phyloP scores from a whole-genome alignment of 2,888 invertebrate species.

The Acheta domesticus region DNA sequence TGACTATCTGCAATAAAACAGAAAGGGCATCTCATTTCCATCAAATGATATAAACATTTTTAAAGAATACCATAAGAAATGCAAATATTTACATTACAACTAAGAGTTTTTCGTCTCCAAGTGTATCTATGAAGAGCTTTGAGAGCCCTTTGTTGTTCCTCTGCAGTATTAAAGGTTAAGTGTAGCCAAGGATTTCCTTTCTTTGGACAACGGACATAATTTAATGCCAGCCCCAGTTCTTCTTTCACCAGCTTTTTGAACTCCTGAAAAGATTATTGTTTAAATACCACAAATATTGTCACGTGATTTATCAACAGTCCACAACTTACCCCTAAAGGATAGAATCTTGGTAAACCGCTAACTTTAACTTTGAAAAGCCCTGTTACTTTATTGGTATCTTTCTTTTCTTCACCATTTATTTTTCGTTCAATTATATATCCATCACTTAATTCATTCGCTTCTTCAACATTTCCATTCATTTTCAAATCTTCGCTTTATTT shows the following conservation, averaged over 20 bases:
- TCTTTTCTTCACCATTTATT: slow-evolving; percentile 24
- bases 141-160: slow-evolving; percentile 49
- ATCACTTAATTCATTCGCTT: slow-evolving; percentile 22
- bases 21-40: neutral
- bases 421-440: slow-evolving; percentile 3
- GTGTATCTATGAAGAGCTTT: slow-evolving; percentile 42
- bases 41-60: neutral
- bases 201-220: slow-evolving; percentile 48
- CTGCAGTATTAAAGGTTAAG: slow-evolving; percentile 45
- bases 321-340: slow-evolving; percentile 45
- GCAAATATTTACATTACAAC: slow-evolving; percentile 42
- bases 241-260: slow-evolving; percentile 49
- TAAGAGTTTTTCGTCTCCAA: slow-evolving; percentile 43
- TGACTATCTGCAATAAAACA: slow-evolving; percentile 37
- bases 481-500: neutral
- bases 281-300: neutral
- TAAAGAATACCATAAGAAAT: neutral
- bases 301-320: neutral
- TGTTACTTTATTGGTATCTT: slow-evolving; percentile 29
- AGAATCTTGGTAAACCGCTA: slow-evolving; percentile 48
- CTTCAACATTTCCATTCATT: slow-evolving; percentile 24
- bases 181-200: slow-evolving; percentile 43
- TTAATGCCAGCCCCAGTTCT: slow-evolving; percentile 45
- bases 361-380: slow-evolving; percentile 50
- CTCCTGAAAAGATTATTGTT: slow-evolving; percentile 43